A percentile compares a stretch with the other conserved stretches of the same genome.
phyloP scores from a whole-genome alignment of 2,797 vertebrate species.

The Carapus acus region DNA sequence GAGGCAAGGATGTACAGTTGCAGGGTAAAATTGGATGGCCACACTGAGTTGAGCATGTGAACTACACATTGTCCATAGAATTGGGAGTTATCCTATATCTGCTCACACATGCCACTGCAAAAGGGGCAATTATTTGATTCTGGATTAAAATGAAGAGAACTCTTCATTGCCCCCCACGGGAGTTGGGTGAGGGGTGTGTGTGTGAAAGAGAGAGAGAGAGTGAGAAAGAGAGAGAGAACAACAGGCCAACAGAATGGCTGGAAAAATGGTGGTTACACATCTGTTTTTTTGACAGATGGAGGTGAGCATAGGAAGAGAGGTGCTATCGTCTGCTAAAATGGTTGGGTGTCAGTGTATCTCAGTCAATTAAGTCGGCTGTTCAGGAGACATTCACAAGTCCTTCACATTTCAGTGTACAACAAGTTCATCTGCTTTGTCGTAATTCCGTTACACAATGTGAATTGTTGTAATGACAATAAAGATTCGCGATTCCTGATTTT shows the following conservation, averaged over 20 bases:
- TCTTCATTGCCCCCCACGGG: slow-evolving; percentile 76
- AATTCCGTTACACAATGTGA: neutral
- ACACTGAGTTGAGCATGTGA: slow-evolving; percentile 41
- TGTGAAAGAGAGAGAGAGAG: neutral
- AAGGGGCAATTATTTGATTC: slow-evolving; percentile 76
- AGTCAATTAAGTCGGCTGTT: too few species aligned
- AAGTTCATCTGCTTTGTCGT: neutral
- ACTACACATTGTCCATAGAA: slow-evolving; percentile 69
- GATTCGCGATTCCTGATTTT: too few species aligned
- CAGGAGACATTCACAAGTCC: slow-evolving; percentile 2
- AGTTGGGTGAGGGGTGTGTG: slow-evolving; percentile 49
- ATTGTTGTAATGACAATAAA: too few species aligned
- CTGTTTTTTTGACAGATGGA: neutral
- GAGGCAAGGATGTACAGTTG: neutral
- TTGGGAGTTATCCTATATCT: slow-evolving; percentile 73
- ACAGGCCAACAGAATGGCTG: neutral
- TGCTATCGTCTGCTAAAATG: slow-evolving; percentile 14
- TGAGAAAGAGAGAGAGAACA: too few species aligned
- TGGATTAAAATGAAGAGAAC: slow-evolving; percentile 74
- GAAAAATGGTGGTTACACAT: neutral
- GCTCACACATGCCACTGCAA: slow-evolving; percentile 79
- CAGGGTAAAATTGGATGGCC: slow-evolving; percentile 25
- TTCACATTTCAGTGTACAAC: slow-evolving; percentile 10
- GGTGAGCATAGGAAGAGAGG: slow-evolving; percentile 4
- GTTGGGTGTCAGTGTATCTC: too few species aligned